Percentiles rank a stretch among this genome's conserved stretches.
Conservation (phyloP, 2,113 vertebrate species). For the Mustelus asterias region DNA sequence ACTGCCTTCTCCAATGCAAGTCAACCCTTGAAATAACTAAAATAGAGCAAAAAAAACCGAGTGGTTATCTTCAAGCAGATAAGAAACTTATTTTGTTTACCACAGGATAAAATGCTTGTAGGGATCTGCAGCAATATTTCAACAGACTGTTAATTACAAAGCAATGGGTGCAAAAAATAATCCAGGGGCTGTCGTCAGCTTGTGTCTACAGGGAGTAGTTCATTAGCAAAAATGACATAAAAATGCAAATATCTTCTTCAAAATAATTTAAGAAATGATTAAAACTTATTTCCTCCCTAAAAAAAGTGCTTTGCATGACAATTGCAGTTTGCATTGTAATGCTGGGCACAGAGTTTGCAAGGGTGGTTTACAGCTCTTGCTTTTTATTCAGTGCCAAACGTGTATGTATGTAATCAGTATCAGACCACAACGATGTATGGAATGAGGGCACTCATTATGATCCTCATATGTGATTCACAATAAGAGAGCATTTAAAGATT, state of each 20-base stretch:
- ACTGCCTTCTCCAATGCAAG: neutral
- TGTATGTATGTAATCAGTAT: slow-evolving; percentile 60
- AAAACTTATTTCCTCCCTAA: slow-evolving; percentile 7
- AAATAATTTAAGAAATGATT: neutral
- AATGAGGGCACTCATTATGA: slow-evolving; percentile 48
- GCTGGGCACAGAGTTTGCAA: slow-evolving; percentile 54
- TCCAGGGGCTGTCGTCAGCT: slow-evolving; percentile 48
- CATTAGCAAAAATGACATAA: slow-evolving; percentile 40
- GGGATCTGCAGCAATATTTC: slow-evolving; percentile 7
- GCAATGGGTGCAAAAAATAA: slow-evolving; percentile 42
- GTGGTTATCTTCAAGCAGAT: neutral
- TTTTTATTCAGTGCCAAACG: slow-evolving; percentile 59
- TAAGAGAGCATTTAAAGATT: slow-evolving; percentile 60
- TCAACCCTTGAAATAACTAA: neutral
- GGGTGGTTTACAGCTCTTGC: slow-evolving; percentile 52
- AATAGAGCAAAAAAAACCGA: neutral
- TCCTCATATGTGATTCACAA: slow-evolving; percentile 49
- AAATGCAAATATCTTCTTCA: neutral
- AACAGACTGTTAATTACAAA: slow-evolving; percentile 3
- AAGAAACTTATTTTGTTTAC: neutral
- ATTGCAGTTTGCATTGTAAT: slow-evolving; percentile 51
- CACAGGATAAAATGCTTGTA: neutral
- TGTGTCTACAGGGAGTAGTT: slow-evolving; percentile 48
- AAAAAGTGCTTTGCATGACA: slow-evolving; percentile 52
- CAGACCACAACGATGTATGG: slow-evolving; percentile 53